Percentiles rank a stretch among this genome's conserved stretches.
phyloP scores from a whole-genome alignment of 92 coral and sea anemone species.

The Paragorgia papillata region DNA sequence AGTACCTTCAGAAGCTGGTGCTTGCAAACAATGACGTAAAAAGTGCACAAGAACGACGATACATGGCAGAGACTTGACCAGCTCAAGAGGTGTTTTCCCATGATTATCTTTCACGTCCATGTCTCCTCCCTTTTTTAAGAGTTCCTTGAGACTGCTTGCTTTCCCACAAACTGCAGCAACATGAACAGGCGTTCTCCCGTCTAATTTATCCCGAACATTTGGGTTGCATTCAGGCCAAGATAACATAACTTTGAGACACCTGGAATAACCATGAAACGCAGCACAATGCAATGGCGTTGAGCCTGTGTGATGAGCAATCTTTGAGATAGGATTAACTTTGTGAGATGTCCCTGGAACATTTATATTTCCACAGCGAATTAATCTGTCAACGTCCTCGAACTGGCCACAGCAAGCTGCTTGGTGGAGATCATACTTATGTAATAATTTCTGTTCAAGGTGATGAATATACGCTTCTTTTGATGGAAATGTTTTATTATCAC shows the following conservation, averaged over 20 bases:
- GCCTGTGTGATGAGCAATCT: not conserved
- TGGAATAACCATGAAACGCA: conserved; percentile 66
- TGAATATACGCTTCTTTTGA: conserved; percentile 51
- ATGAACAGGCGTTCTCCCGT: conserved; percentile 77
- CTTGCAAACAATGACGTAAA: not conserved
- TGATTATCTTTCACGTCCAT: conserved; percentile 23
- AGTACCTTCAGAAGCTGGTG: too few relatives aligned
- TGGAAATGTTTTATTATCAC: conserved; percentile 29
- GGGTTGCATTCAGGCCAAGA: conserved; percentile 71
- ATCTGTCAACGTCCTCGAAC: conserved; percentile 39
- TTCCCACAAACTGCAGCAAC: conserved; percentile 73
- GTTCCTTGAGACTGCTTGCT: conserved; percentile 44
- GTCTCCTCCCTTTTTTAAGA: conserved; percentile 61
- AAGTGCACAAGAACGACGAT: conserved; percentile 5
- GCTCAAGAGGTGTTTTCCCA: conserved; percentile 44
- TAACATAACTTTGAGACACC: conserved; percentile 66
- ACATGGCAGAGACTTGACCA: conserved; percentile 29
- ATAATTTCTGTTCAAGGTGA: conserved; percentile 53
- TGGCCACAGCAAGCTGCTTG: conserved; percentile 70
- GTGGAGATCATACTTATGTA: conserved; percentile 64
- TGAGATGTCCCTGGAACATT: conserved; percentile 64
- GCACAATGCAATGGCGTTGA: conserved; percentile 82
- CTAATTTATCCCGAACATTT: conserved; percentile 53
- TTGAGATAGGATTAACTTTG: not conserved
- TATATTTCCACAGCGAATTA: conserved; percentile 53